phyloP scores from a whole-genome alignment of 2,888 invertebrate genomes.

The Parnassius mnemosyne region DNA sequence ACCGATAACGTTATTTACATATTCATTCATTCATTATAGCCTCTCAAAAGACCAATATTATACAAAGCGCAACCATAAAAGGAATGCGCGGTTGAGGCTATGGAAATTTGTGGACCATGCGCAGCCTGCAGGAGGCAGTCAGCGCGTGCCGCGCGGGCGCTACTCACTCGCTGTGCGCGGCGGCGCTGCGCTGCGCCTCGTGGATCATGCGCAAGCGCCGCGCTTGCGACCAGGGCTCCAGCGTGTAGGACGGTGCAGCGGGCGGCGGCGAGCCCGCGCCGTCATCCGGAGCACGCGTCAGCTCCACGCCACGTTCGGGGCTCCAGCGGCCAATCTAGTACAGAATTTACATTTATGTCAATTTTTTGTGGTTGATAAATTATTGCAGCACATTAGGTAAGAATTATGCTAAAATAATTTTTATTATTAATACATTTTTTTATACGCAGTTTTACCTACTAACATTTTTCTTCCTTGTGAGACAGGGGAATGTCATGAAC shows the following conservation, averaged over 20 bases:
- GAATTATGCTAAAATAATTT: too few relatives aligned
- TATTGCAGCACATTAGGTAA: too few relatives aligned
- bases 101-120: too few relatives aligned
- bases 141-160: background rate
- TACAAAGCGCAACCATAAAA: too few relatives aligned
- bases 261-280: constrained; percentile 38
- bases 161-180: constrained; percentile 49
- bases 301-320: constrained; percentile 67
- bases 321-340: constrained; percentile 65
- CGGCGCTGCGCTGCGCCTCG: constrained; percentile 64
- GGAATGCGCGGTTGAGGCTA: too few relatives aligned
- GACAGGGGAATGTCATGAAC: too few relatives aligned
- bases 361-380: too few relatives aligned
- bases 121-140: constrained; percentile 51
- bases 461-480: too few relatives aligned
- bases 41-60: too few relatives aligned
- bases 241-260: constrained; percentile 59
- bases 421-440: too few relatives aligned
- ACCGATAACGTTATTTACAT: background rate
- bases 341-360: background rate
- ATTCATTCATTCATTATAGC: too few relatives aligned
- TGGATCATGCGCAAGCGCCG: constrained; percentile 73
- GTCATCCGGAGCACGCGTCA: constrained; percentile 60
- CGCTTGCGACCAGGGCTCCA: constrained; percentile 74
- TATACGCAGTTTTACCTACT: too few relatives aligned